These are phyloP conservation scores for Stigmatopora argus DNA, from an alignment of 2,113 vertebrate species.

Conservation along the genomic window DNA sequence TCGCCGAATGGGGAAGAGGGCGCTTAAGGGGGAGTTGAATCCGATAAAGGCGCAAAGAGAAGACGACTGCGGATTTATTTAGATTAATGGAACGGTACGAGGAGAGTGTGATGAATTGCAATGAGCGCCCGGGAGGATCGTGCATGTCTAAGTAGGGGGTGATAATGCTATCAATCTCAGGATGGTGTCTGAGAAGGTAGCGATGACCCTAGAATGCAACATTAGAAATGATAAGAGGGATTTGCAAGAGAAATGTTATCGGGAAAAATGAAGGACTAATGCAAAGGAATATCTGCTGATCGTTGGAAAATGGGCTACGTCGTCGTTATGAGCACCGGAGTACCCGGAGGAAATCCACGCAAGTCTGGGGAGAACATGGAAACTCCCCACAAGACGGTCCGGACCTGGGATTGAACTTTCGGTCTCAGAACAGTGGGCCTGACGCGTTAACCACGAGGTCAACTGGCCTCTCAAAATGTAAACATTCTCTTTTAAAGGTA, in stretches of 20 bases:
- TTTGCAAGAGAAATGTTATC: background rate
- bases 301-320: too few species aligned
- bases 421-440: too few species aligned
- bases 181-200: constrained; percentile 13
- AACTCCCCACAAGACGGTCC: too few species aligned
- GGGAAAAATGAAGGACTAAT: background rate
- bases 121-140: constrained; percentile 26
- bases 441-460: too few species aligned
- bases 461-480: too few species aligned
- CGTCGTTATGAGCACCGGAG: too few species aligned
- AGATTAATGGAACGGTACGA: constrained; percentile 38
- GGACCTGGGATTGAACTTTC: too few species aligned
- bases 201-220: background rate
- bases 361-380: too few species aligned
- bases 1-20: constrained; percentile 4
- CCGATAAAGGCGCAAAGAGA: constrained; percentile 2
- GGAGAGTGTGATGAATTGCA: constrained; percentile 33
- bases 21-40: constrained; percentile 13
- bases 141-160: constrained; percentile 16
- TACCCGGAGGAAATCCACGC: too few species aligned
- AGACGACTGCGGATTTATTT: constrained; percentile 15
- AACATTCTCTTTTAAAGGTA: too few species aligned
- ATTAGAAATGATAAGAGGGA: background rate
- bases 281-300: too few species aligned
- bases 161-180: constrained; percentile 30